phyloP scores from a whole-genome alignment of 2,797 vertebrate genomes.

The Pteropus rufus region DNA sequence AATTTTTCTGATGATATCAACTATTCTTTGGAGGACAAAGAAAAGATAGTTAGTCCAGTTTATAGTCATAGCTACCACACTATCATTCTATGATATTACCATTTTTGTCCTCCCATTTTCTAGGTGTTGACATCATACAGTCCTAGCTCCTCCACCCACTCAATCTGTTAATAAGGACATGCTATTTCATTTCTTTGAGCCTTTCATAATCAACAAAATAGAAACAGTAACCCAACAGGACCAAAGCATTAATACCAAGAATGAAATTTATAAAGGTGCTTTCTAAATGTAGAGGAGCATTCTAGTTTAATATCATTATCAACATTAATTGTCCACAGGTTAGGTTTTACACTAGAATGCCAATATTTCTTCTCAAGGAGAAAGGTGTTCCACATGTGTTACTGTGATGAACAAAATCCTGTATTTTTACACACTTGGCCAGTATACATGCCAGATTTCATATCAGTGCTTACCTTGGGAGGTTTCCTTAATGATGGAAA shows the following conservation, averaged over 20 bases:
- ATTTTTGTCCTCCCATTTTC: not conserved
- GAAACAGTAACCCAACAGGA: not conserved
- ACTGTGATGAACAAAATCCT: not conserved
- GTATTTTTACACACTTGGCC: not conserved
- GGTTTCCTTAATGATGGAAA: constrained; percentile 79
- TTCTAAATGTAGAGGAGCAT: not conserved
- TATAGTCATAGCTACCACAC: not conserved
- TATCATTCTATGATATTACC: not conserved
- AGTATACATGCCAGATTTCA: not conserved
- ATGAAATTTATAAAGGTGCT: not conserved
- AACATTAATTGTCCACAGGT: not conserved
- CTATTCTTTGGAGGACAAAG: not conserved
- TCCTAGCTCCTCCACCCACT: not conserved
- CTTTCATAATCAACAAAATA: not conserved
- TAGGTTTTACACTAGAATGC: not conserved
- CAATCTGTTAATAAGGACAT: not conserved
- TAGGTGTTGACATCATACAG: not conserved
- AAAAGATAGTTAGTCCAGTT: not conserved
- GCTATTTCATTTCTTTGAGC: not conserved
- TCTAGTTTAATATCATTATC: not conserved
- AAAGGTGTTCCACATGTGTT: not conserved
- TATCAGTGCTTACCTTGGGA: constrained; percentile 82
- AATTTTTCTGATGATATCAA: not conserved
- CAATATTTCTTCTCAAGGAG: not conserved
- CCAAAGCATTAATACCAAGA: not conserved